These are phyloP conservation scores for Drosophila ohnishii DNA, from an alignment of 1,140 invertebrate species.

Conservation along the genomic window DNA sequence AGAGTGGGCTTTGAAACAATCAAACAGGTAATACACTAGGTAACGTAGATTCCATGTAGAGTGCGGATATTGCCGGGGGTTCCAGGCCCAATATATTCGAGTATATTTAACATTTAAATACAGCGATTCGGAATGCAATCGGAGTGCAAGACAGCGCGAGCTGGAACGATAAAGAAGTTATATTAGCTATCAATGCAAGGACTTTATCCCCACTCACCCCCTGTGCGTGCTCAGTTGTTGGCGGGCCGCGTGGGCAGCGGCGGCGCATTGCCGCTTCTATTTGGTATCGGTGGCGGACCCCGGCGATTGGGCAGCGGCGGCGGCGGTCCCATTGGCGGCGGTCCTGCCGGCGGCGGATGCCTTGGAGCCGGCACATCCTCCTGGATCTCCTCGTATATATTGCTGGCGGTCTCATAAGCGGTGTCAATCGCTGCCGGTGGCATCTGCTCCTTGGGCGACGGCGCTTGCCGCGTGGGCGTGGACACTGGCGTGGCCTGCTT, in stretches of 20 bases:
- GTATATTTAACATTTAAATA: conserved; percentile 70
- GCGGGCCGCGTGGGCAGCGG: conserved; percentile 74
- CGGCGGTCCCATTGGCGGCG: conserved; percentile 81
- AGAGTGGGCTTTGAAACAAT: conserved; percentile 27
- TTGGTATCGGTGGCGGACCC: conserved; percentile 86
- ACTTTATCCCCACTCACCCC: conserved; percentile 27
- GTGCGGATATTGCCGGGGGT: conserved; percentile 37
- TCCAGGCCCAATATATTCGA: conserved; percentile 49
- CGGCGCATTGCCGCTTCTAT: conserved; percentile 84
- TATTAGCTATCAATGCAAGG: neutral
- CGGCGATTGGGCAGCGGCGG: conserved; percentile 87
- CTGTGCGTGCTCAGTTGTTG: conserved; percentile 65
- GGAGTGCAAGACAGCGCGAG: conserved; percentile 62
- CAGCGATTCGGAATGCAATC: conserved; percentile 68
- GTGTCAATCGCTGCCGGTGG: conserved; percentile 26
- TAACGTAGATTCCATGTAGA: conserved; percentile 29
- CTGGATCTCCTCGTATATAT: conserved; percentile 78
- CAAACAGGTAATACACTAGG: conserved; percentile 35
- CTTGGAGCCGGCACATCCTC: conserved; percentile 71
- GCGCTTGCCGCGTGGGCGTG: conserved; percentile 67
- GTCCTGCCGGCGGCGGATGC: conserved; percentile 66
- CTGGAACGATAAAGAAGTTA: conserved; percentile 14
- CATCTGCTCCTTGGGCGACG: conserved; percentile 30
- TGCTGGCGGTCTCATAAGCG: conserved; percentile 64
- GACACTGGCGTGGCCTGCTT: conserved; percentile 69